phyloP scores from a whole-genome alignment of 2,888 invertebrate species.

The Yponomeuta evonymella region DNA sequence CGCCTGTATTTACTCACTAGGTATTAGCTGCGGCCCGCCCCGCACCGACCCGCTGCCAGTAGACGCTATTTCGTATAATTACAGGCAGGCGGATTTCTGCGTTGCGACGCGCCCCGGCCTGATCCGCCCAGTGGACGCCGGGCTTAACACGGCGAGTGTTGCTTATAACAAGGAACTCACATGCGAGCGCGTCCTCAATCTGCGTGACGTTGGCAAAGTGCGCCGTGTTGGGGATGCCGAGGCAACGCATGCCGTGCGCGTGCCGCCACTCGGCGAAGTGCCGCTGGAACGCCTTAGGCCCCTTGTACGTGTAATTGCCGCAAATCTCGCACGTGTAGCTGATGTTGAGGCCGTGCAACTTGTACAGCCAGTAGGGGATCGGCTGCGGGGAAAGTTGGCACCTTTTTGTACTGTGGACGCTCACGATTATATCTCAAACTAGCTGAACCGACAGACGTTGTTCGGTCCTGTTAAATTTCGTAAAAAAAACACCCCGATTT shows the following conservation, averaged over 20 bases:
- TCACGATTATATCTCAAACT: not conserved
- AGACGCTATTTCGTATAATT: too few species aligned
- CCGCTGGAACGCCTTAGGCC: slow-evolving; percentile 99
- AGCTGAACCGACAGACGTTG: too few species aligned
- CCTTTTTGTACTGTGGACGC: not conserved
- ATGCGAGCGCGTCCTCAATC: slow-evolving; percentile 96
- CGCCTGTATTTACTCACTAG: too few species aligned
- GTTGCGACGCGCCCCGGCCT: too few species aligned
- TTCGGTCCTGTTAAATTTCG: too few species aligned
- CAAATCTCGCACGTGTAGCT: slow-evolving; percentile 99
- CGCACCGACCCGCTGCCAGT: too few species aligned
- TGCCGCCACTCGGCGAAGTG: slow-evolving; percentile 97
- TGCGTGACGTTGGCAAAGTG: slow-evolving; percentile 99
- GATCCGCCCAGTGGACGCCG: too few species aligned
- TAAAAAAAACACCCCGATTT: too few species aligned
- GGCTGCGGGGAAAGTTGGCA: slow-evolving; percentile 39
- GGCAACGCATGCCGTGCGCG: slow-evolving; percentile 96
- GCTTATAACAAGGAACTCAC: slow-evolving; percentile 73
- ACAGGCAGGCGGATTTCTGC: too few species aligned
- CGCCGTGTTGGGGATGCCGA: slow-evolving; percentile 99
- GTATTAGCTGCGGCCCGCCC: too few species aligned
- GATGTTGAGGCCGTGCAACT: slow-evolving; percentile 98
- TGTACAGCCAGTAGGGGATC: slow-evolving; percentile 97
- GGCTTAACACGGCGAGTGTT: not conserved
- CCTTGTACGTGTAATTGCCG: slow-evolving; percentile 98